Conservation (phyloP, 2,113 vertebrate genomes). For the Trachemys scripta region DNA sequence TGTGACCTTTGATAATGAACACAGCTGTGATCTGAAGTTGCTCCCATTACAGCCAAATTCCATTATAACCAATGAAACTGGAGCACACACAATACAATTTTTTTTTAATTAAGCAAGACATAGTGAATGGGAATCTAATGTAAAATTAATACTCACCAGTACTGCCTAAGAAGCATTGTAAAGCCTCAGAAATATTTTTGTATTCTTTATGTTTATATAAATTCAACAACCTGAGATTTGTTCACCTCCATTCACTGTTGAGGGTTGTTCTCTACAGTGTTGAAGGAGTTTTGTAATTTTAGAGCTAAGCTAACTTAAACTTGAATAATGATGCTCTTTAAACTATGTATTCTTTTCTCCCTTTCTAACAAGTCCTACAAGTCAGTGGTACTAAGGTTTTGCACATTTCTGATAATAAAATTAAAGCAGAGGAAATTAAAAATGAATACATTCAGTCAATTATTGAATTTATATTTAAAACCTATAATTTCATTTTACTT, state of each 20-base stretch:
- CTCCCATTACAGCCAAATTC: not conserved
- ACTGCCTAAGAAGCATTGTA: not conserved
- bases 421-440: not conserved
- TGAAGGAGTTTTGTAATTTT: conserved; percentile 9
- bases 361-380: not conserved
- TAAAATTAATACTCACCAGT: not conserved
- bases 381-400: not conserved
- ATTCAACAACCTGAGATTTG: not conserved
- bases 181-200: conserved; percentile 7
- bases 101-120: conserved; percentile 19
- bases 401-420: not conserved
- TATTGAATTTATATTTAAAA: not conserved
- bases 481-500: not conserved
- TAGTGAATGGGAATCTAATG: conserved; percentile 5
- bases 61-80: conserved; percentile 5
- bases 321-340: not conserved
- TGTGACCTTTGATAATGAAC: conserved; percentile 31
- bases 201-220: conserved; percentile 7
- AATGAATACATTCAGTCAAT: not conserved
- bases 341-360: not conserved
- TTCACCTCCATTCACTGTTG: rapidly evolving
- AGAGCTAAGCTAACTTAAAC: not conserved
- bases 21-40: not conserved
- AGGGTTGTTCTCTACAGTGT: not conserved
- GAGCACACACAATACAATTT: not conserved